Base-by-base conservation (phyloP, 2,113 vertebrate species). In the Strix aluco region DNA sequence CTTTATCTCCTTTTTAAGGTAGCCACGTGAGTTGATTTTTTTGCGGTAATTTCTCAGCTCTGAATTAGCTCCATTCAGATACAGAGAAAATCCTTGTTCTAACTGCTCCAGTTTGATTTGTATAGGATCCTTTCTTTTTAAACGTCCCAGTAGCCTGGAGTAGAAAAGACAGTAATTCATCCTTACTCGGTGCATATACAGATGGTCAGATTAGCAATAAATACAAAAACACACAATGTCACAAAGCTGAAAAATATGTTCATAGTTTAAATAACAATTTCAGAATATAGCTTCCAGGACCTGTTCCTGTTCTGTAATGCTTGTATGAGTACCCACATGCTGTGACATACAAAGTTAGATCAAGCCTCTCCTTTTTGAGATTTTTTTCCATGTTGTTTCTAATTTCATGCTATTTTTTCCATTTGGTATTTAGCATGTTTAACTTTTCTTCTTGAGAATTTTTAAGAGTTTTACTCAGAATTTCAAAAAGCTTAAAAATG, bases 31-130 rank as follows among this genome's bases (percentile, higher is more conserved):
- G 49, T 26, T 30, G 21, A 58, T 73, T 94, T 94, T 98, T 93
- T 96, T 98, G 42, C 52, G 88, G 42, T 95, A 74, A 6, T 95
- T 98, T 84, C 87, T 98, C 73, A 94, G 91, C 77, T 99, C 98
- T 0, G 99, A 98, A 92, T 99, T 99, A 71, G 99, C 99, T 73
- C 99, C 99, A 16, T 99, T 99, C 88, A 99, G 96, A n/a, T 99
- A 99, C 67, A 99, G 97, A 18, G 98, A 99, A 98, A 99, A 99
- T 16, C 99, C 99, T 86, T 99, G 98, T 59, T 99, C 99, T 62
- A 99, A 67, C 75, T 98, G 97, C 93, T 99, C 98, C 96, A 99
- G 94, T 71, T 98, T 98, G 61, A 98, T 90, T 72, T 99, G 98
- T 82, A 95, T 32, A 0, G 98, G 97, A 84, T 98, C 98, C 96